phyloP scores from a whole-genome alignment of 92 coral and sea anemone genomes.

The Actinernus sp. region DNA sequence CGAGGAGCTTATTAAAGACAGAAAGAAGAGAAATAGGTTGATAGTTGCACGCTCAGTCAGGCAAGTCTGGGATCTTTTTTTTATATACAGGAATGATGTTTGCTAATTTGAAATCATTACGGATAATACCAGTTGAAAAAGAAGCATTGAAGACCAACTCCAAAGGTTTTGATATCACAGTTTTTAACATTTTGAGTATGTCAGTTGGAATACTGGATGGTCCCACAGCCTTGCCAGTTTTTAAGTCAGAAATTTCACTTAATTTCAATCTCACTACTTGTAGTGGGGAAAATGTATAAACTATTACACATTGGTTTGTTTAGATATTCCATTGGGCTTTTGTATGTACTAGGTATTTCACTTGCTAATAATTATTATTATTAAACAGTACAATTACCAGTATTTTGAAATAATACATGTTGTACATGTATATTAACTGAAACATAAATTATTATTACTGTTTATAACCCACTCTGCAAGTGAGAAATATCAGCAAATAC shows the following conservation, averaged over 20 bases:
- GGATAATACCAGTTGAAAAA: slow-evolving; percentile 43
- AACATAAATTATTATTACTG: too few relatives aligned
- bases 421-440: too few relatives aligned
- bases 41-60: slow-evolving; percentile 16
- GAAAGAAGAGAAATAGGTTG: slow-evolving; percentile 30
- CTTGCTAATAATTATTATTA: neutral
- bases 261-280: slow-evolving; percentile 42
- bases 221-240: slow-evolving; percentile 34
- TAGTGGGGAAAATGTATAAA: slow-evolving; percentile 27
- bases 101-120: slow-evolving; percentile 47
- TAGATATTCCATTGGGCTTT: slow-evolving; percentile 31
- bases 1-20: too few relatives aligned
- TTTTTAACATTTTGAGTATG: slow-evolving; percentile 28
- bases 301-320: slow-evolving; percentile 32
- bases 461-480: too few relatives aligned
- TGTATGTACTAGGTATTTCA: neutral
- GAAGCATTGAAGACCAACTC: slow-evolving; percentile 51
- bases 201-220: slow-evolving; percentile 49
- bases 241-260: slow-evolving; percentile 20
- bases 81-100: slow-evolving; percentile 32
- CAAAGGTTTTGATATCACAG: slow-evolving; percentile 40
- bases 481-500: too few relatives aligned
- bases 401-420: too few relatives aligned
- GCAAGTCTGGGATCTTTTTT: too few relatives aligned
- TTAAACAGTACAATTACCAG: too few relatives aligned